Percentiles rank a stretch among this genome's conserved stretches.
These are phyloP conservation scores for Todus mexicanus DNA, from an alignment of 2,797 vertebrate species.

Conservation along the genomic window DNA sequence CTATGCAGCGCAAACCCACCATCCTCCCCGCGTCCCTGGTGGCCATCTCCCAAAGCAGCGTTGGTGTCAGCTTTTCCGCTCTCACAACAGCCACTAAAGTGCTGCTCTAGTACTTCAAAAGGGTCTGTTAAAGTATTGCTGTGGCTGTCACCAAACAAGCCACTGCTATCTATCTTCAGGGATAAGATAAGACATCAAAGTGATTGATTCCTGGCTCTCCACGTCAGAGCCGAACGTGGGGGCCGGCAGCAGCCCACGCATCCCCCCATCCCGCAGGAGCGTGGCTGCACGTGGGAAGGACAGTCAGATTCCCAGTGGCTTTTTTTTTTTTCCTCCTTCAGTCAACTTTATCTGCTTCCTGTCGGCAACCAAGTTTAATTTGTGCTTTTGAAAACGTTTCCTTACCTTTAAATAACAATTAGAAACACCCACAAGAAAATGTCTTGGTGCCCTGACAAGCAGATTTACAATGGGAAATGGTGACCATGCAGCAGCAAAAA, in stretches of 20 bases:
- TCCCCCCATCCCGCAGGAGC: neutral
- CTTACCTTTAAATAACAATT: constrained; percentile 48
- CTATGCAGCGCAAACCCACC: neutral
- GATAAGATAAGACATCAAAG: constrained; percentile 74
- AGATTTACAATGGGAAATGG: constrained; percentile 24
- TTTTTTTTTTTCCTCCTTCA: neutral
- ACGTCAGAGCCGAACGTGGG: neutral
- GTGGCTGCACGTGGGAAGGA: neutral
- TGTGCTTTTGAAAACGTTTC: constrained; percentile 33
- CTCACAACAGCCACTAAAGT: constrained; percentile 6
- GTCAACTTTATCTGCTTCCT: constrained; percentile 13
- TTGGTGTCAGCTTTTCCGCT: constrained; percentile 54
- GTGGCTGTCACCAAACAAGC: constrained; percentile 28
- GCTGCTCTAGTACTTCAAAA: constrained; percentile 53
- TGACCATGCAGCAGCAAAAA: constrained; percentile 32
- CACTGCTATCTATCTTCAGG: constrained; percentile 28
- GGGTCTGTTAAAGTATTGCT: constrained; percentile 32
- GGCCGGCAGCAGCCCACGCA: neutral
- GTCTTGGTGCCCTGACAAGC: constrained; percentile 16
- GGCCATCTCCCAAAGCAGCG: neutral
- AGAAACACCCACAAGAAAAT: constrained; percentile 15
- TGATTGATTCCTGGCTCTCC: constrained; percentile 54
- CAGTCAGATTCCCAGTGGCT: constrained; percentile 20
- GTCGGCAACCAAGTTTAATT: constrained; percentile 1
- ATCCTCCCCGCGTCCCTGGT: neutral